Evolutionary conservation across 2,797 vertebrate species (phyloP).

Genomic region (Mus spretus): DNA sequence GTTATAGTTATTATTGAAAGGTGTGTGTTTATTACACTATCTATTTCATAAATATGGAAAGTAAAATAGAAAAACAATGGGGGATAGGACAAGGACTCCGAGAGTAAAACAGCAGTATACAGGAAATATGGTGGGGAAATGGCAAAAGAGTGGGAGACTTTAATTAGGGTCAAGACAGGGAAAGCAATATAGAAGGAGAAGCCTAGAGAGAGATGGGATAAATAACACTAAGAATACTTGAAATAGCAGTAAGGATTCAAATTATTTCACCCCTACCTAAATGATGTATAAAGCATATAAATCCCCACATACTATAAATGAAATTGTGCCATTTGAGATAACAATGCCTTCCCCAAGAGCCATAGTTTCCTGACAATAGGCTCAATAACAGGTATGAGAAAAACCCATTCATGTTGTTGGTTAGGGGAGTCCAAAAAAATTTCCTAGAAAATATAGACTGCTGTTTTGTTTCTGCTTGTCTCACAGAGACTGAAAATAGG

Average conservation of each 20-base stretch:
- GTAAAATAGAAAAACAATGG: not conserved
- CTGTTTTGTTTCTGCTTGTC: not conserved
- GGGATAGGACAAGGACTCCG: not conserved
- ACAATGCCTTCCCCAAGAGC: not conserved
- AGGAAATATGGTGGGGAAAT: not conserved
- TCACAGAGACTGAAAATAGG: too few species aligned
- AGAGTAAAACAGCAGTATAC: not conserved
- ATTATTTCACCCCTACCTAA: not conserved
- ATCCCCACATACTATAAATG: not conserved
- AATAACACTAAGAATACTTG: not conserved
- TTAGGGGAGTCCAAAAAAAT: not conserved
- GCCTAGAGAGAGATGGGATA: not conserved
- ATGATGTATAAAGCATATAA: not conserved
- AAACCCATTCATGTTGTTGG: not conserved
- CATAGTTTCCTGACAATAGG: not conserved
- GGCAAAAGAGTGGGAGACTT: not conserved
- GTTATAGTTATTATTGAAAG: not conserved
- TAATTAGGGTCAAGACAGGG: not conserved
- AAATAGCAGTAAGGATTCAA: not conserved
- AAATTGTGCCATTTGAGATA: not conserved
- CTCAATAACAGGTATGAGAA: not conserved
- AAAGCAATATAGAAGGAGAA: not conserved
- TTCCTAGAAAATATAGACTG: not conserved
- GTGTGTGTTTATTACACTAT: not conserved
- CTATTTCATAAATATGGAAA: not conserved